These are phyloP conservation scores for Rhagoletis zephyria DNA, from an alignment of 1,140 invertebrate species.

Conservation along the genomic window DNA sequence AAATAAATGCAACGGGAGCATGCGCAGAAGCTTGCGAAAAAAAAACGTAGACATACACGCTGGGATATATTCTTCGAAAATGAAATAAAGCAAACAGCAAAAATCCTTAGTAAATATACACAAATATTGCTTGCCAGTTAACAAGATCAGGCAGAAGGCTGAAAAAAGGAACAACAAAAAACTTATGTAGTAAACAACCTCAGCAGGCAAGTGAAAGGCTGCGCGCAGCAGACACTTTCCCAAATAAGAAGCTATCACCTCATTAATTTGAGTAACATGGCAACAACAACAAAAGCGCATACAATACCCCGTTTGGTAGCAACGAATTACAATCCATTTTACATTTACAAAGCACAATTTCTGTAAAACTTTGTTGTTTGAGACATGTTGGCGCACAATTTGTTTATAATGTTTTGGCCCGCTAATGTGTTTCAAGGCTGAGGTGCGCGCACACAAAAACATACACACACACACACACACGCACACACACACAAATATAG, in stretches of 20 bases:
- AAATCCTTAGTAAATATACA: too few species aligned
- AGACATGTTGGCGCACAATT: conserved; percentile 15
- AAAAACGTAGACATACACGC: too few species aligned
- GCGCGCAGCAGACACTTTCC: not conserved
- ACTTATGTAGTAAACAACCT: too few species aligned
- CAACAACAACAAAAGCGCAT: not conserved
- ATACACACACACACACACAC: not conserved
- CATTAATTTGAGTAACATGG: conserved; percentile 58
- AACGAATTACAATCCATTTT: not conserved
- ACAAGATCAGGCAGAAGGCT: not conserved
- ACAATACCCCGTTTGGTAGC: not conserved
- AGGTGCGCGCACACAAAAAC: not conserved
- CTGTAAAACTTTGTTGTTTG: conserved; percentile 26
- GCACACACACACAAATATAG: not conserved
- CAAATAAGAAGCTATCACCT: conserved; percentile 58
- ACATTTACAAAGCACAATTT: not conserved
- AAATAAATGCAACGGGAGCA: too few species aligned
- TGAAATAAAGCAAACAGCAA: too few species aligned
- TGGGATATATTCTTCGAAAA: too few species aligned
- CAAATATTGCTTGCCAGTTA: too few species aligned
- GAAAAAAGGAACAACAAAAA: not conserved
- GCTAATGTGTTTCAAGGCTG: not conserved
- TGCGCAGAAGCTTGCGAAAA: too few species aligned
- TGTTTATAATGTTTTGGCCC: conserved; percentile 7
- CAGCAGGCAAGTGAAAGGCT: not conserved